Conservation (phyloP, 2,888 invertebrate species). For the Drosophila austrosaltans region DNA sequence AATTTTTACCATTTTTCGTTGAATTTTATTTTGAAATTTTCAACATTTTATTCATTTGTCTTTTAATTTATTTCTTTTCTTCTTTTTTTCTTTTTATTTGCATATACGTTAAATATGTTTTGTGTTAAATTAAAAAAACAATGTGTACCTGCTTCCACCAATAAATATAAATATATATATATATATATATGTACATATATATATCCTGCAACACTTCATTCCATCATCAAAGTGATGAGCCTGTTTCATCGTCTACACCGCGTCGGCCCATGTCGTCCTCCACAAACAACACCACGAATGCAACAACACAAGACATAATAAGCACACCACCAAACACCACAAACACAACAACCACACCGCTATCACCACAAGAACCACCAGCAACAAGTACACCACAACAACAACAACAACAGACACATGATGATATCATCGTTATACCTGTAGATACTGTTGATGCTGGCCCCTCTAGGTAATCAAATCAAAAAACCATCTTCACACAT, state of each 20-base stretch:
- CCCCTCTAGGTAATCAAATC: constrained; percentile 75
- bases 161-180: constrained; percentile 29
- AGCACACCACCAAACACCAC: constrained; percentile 68
- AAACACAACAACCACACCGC: constrained; percentile 75
- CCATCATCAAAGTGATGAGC: constrained; percentile 67
- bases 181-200: constrained; percentile 20
- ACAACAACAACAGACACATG: constrained; percentile 61
- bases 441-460: constrained; percentile 81
- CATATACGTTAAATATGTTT: constrained; percentile 65
- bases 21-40: constrained; percentile 41
- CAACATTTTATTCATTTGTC: constrained; percentile 18
- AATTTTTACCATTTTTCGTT: constrained; percentile 26
- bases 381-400: constrained; percentile 72
- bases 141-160: constrained; percentile 70
- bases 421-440: constrained; percentile 78
- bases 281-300: constrained; percentile 47
- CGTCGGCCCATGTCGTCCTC: constrained; percentile 71
- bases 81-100: constrained; percentile 63
- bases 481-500: background rate
- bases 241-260: constrained; percentile 71
- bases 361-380: constrained; percentile 71
- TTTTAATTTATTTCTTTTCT: constrained; percentile 27
- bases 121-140: constrained; percentile 55
- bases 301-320: constrained; percentile 51
- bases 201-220: constrained; percentile 13